Base-by-base conservation (phyloP, 2,113 vertebrate genomes). In the Pelecanus crispus region DNA sequence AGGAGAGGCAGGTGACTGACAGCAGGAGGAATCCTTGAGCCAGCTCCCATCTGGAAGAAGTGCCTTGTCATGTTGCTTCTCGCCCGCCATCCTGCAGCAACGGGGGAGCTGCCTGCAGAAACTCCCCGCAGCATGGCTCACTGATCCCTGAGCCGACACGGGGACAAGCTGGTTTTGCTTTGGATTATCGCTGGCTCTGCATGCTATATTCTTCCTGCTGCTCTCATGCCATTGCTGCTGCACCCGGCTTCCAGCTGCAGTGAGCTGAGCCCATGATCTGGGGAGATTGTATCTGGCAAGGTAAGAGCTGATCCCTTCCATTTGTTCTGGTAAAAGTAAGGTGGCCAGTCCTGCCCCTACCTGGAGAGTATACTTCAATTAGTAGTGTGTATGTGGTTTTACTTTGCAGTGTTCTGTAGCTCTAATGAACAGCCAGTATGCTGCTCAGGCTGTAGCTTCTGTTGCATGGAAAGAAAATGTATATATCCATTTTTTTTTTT, bases 291-390 rank as follows among this genome's bases (percentile, higher is more conserved):
- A 3, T 44, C 67, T 84, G 61, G 13, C 68, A 86, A 97, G 96
- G 97, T 97, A 97, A 86, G 96, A 94, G 56, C 36, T 32, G 72
- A 53, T 72, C 32, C 26, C 61, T 61, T 94, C n/a, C 24, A 5
- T 75, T 67, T 72, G 21, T 65, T 74, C n/a, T 49, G 47, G 65
- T 79, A 2, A 44, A 79, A 72, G 65, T 29, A 18, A 13, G 6
- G 73, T 26, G 61, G 7, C 36, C 19, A 3, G 70, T 61, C 81
- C 77, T 79, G 83, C 40, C 56, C 12, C 22, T 87, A 65, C n/a
- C 38, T 52, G 68, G 66, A 32, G 17, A 72, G 34, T 42, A 2
- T 63, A 21, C 53, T 28, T 53, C 47, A 52, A 5, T 71, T 58
- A 78, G 31, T 21, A 52, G 28, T 7, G 12, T 13, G 31, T 38